A percentile compares a stretch with the other conserved stretches of the same genome.
phyloP scores from a whole-genome alignment of 2,113 vertebrate species.

The Rafetus swinhoei region DNA sequence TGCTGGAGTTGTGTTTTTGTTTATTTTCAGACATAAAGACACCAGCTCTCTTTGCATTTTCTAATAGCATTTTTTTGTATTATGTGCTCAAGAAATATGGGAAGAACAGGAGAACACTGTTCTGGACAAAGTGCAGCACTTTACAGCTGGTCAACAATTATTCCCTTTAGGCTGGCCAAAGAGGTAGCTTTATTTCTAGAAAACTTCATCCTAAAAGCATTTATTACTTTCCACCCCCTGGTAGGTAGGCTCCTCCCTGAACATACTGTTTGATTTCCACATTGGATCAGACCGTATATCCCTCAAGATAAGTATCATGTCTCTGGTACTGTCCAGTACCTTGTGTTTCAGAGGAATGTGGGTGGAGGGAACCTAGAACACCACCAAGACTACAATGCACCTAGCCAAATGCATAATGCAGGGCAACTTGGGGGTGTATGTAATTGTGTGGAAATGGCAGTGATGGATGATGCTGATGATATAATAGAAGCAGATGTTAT shows the following conservation, averaged over 20 bases:
- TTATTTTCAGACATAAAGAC: not conserved
- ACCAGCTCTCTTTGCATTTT: not conserved
- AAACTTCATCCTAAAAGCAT: not conserved
- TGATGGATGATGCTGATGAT: not conserved
- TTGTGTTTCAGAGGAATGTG: not conserved
- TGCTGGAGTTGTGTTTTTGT: not conserved
- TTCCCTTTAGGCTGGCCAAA: not conserved
- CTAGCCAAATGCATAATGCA: not conserved
- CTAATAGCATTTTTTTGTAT: too few relatives aligned
- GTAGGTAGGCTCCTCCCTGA: not conserved
- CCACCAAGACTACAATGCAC: not conserved
- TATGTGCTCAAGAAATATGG: not conserved
- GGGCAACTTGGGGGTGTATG: not conserved
- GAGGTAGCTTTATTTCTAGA: not conserved
- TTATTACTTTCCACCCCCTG: fast-evolving
- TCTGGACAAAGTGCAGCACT: not conserved
- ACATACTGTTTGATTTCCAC: not conserved
- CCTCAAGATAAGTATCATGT: not conserved
- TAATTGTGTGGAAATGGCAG: not conserved
- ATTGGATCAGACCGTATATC: not conserved
- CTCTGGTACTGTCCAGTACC: not conserved
- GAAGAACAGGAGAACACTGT: not conserved
- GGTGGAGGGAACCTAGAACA: not conserved
- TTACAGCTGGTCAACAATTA: not conserved
- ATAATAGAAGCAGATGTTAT: not conserved